Evolutionary conservation across 2,888 invertebrate species (phyloP), one percentile per base, ranked within the genome.

Genomic region (Ennomos quercinarius): DNA sequence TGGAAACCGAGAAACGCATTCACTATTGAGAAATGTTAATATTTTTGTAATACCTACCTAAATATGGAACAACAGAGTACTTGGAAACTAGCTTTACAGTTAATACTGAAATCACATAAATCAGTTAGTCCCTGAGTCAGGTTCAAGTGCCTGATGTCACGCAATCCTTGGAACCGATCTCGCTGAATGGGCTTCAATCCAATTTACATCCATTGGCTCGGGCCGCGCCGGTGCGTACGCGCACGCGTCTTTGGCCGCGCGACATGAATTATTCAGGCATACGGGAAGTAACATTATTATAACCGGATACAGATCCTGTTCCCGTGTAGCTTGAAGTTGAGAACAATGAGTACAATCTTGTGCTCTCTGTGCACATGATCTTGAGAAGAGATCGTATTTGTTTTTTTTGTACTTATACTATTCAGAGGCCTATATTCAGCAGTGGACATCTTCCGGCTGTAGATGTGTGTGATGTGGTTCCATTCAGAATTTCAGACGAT

Each of bases 281-380:
- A 74, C 73, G 78, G 84, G 81, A 81, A 79, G 78, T 78, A 71
- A 68, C 70, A 64, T 48, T 41, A 45, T 68, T 41, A 41, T 68
- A 76, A 77, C 87, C 84, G 90, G 90, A 90, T 84, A 88, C 72
- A 86, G 83, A 87, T 90, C 89, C 90, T 89, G 89, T 89, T 81
- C 80, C 81, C 78, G 77, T 68, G 66, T 9, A 11, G 27, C 10
- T 34, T 27, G 40, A 17, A 43, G 37, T 39, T 58, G 47, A 58
- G 60, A 65, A 43, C 38, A 27, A 57, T 41, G 27, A 11, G 35
- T 36, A 12, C 1, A 35, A 35, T 35, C 27, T 44, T 17, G 11
- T 8, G 11, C 11, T 12, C 36, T 36, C 36, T 46, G 12, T 11
- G 10, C 1, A 42, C 2, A 17, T 12, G 12, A 12, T 41, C 40